A percentile compares a stretch with the other conserved stretches of the same genome.
Conservation (phyloP, 2,888 invertebrate species). For the Saturnia pavonia region DNA sequence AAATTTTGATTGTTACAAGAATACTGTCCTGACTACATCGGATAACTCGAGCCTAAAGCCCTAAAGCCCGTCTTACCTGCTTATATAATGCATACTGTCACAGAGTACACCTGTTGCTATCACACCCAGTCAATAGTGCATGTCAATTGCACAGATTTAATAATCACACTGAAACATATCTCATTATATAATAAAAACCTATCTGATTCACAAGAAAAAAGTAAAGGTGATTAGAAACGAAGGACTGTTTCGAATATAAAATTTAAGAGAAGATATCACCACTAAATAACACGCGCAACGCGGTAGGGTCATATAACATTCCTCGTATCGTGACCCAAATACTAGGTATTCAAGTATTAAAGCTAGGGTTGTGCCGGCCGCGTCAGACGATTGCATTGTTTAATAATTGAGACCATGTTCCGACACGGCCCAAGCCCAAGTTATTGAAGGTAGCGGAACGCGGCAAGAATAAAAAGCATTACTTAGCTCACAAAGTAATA, state of each 20-base stretch:
- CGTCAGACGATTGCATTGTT: constrained; percentile 71
- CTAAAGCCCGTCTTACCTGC: no score
- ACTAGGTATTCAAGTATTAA: constrained; percentile 76
- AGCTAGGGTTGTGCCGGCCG: constrained; percentile 60
- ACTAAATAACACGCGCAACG: constrained; percentile 48
- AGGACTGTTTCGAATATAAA: constrained; percentile 30
- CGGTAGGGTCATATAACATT: constrained; percentile 37
- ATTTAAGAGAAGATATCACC: constrained; percentile 40
- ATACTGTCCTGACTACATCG: no score
- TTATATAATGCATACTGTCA: no score
- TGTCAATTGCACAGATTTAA: no score
- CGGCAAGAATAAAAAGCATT: not conserved
- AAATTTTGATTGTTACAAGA: no score
- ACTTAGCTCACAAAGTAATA: not conserved
- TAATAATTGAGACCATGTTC: constrained; percentile 74
- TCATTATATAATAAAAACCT: not conserved
- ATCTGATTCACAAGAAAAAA: not conserved
- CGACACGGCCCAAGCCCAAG: constrained; percentile 45
- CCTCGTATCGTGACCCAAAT: constrained; percentile 66
- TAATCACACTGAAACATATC: no score
- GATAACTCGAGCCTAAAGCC: no score
- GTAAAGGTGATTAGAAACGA: constrained; percentile 10
- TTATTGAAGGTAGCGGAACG: not conserved
- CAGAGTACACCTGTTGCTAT: no score
- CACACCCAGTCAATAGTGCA: no score